phyloP scores from a whole-genome alignment of 2,113 vertebrate species.

The Puma concolor region DNA sequence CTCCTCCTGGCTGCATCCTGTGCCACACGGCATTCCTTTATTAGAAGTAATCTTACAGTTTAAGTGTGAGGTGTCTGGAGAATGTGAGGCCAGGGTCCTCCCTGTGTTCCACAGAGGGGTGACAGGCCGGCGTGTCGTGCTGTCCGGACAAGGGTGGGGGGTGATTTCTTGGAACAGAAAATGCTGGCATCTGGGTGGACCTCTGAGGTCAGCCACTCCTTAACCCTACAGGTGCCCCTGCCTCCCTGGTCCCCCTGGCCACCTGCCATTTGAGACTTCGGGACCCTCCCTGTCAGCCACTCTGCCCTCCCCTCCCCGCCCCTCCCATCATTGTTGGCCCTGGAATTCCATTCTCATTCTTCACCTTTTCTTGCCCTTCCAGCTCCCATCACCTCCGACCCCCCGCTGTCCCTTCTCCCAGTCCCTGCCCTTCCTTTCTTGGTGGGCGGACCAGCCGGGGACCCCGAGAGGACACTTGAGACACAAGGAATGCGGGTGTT shows the following conservation, averaged over 20 bases:
- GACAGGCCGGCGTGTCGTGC: rapidly evolving
- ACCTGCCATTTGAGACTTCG: background rate
- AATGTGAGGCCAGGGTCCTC: rapidly evolving
- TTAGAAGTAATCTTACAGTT: background rate
- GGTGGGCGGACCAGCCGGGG: background rate
- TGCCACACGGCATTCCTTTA: rapidly evolving
- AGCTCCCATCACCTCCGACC: background rate
- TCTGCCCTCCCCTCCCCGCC: no score
- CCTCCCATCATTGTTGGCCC: no score
- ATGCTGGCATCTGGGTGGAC: rapidly evolving
- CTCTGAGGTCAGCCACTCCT: background rate
- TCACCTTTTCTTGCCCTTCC: rapidly evolving
- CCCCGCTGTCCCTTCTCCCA: background rate
- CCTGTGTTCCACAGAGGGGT: rapidly evolving
- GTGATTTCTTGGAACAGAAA: background rate
- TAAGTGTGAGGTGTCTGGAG: background rate
- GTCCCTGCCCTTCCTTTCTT: background rate
- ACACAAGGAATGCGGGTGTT: background rate
- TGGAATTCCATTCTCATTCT: no score
- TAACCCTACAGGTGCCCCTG: background rate
- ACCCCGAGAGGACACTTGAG: background rate
- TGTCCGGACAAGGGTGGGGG: rapidly evolving
- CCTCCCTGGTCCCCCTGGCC: background rate
- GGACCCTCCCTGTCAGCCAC: rapidly evolving
- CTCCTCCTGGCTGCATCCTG: background rate